A percentile compares a stretch with the other conserved stretches of the same genome.
These are phyloP conservation scores for Micrasema minimum DNA, from an alignment of 1,140 invertebrate species.

Conservation along the genomic window DNA sequence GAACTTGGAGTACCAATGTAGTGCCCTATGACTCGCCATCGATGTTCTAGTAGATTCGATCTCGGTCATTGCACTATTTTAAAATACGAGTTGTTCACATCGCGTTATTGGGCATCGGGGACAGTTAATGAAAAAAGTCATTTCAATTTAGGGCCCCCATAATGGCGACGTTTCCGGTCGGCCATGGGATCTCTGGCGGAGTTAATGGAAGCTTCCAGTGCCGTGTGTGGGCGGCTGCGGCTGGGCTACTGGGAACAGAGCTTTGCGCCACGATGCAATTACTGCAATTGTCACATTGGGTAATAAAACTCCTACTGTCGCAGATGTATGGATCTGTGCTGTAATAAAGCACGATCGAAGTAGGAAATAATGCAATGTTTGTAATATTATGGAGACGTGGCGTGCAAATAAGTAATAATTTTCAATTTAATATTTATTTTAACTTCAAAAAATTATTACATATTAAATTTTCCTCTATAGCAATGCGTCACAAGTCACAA, in stretches of 20 bases:
- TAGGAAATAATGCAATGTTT: no score
- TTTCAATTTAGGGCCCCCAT: conserved; percentile 50
- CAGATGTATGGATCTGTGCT: no score
- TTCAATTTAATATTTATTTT: no score
- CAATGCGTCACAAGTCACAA: no score
- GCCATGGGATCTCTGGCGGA: conserved; percentile 15
- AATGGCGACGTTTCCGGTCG: conserved; percentile 32
- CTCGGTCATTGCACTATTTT: conserved; percentile 25
- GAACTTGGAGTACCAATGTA: no score
- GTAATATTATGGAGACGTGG: no score
- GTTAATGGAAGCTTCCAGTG: conserved; percentile 21
- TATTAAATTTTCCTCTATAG: no score
- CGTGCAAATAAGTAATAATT: no score
- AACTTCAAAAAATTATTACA: no score
- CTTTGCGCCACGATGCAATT: not conserved
- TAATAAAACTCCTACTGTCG: not conserved
- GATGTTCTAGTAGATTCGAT: not conserved
- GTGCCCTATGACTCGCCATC: no score
- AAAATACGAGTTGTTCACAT: conserved; percentile 25
- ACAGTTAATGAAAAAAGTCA: conserved; percentile 50
- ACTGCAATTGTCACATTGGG: not conserved
- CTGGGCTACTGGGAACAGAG: not conserved
- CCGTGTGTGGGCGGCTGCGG: conserved; percentile 15
- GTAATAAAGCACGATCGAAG: no score
- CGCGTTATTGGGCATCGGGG: conserved; percentile 31